These are phyloP conservation scores for Drosophila nikananu DNA, from an alignment of 1,140 invertebrate species.

Conservation along the genomic window DNA sequence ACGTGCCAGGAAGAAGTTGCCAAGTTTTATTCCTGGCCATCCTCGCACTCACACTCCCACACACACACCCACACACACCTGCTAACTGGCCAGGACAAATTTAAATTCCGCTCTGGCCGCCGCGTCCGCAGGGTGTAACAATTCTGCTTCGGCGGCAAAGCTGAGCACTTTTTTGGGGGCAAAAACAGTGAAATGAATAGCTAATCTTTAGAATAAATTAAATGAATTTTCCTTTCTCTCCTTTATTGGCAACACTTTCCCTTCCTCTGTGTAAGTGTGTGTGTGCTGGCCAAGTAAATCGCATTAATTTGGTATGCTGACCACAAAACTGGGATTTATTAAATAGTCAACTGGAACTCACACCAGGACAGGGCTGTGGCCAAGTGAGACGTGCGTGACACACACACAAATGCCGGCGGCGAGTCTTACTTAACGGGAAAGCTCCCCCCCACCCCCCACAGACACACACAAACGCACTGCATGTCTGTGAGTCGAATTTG, in stretches of 20 bases:
- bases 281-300: conserved; percentile 65
- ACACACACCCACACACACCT: conserved; percentile 50
- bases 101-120: conserved; percentile 63
- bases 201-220: conserved; percentile 84
- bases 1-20: conserved; percentile 67
- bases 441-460: not conserved
- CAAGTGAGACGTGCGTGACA: conserved; percentile 67
- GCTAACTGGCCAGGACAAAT: conserved; percentile 63
- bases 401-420: conserved; percentile 64
- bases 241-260: conserved; percentile 51
- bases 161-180: conserved; percentile 22
- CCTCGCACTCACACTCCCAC: conserved; percentile 18
- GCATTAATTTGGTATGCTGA: conserved; percentile 83
- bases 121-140: conserved; percentile 64
- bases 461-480: conserved; percentile 4
- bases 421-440: conserved; percentile 47
- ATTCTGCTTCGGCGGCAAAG: conserved; percentile 45
- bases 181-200: conserved; percentile 69
- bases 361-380: conserved; percentile 28
- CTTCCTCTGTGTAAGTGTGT: not conserved
- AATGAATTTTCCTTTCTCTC: conserved; percentile 68
- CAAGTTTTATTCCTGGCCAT: conserved; percentile 46
- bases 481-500: conserved; percentile 28
- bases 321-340: conserved; percentile 81
- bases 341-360: conserved; percentile 74